Evolutionary conservation across 2,113 vertebrate genomes (phyloP).

Genomic region (Acrocephalus kingi): DNA sequence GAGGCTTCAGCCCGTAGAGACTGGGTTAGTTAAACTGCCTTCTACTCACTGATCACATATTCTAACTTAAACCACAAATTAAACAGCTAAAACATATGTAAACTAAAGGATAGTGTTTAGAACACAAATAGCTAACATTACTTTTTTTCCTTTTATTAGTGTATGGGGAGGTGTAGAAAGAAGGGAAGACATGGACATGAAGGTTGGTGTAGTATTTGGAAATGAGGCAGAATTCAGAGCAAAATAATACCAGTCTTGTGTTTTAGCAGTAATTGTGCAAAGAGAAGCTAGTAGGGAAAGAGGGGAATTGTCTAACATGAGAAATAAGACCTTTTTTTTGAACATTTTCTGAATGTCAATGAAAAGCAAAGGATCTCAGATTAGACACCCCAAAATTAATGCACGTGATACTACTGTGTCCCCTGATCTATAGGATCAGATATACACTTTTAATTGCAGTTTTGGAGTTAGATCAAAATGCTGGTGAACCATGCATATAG

Average conservation of each 20-base stretch:
- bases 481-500: background rate
- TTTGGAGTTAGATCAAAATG: constrained; percentile 46
- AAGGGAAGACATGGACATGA: background rate
- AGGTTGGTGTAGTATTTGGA: background rate
- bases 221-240: background rate
- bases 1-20: background rate
- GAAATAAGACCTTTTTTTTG: background rate
- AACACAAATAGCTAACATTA: background rate
- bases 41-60: background rate
- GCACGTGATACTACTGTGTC: background rate
- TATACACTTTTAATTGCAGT: constrained; percentile 14
- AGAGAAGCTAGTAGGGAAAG: background rate
- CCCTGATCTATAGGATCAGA: background rate
- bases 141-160: background rate
- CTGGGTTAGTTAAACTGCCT: background rate
- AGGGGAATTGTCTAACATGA: background rate
- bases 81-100: background rate
- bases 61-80: background rate
- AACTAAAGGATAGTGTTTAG: background rate
- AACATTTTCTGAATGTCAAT: background rate
- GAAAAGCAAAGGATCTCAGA: background rate
- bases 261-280: background rate
- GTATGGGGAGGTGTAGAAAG: background rate
- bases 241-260: background rate
- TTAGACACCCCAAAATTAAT: background rate